phyloP scores from a whole-genome alignment of 2,113 vertebrate genomes.

The Phrynosoma platyrhinos region DNA sequence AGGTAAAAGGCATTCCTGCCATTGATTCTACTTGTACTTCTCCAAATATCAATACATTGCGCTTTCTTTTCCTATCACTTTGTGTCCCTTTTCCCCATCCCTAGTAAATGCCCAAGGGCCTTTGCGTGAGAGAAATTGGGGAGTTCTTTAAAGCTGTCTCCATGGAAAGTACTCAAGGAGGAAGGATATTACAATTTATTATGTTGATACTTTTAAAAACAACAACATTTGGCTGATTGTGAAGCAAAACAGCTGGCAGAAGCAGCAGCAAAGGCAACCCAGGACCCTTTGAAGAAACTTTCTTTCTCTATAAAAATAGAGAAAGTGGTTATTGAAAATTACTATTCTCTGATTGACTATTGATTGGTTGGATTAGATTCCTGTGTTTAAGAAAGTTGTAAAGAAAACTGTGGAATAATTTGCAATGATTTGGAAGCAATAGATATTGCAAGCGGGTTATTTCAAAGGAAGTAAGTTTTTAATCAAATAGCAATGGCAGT shows the following conservation, averaged over 20 bases:
- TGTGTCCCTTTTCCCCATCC: conserved; percentile 5
- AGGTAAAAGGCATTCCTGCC: background rate
- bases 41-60: accelerated
- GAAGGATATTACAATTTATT: conserved; percentile 57
- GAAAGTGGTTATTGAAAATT: background rate
- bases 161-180: conserved; percentile 61
- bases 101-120: background rate
- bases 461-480: background rate
- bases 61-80: conserved; percentile 44
- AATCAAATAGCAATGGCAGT: no score
- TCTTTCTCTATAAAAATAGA: background rate
- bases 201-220: conserved; percentile 55
- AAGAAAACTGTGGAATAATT: background rate
- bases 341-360: background rate
- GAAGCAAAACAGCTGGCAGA: conserved; percentile 55
- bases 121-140: conserved; percentile 48
- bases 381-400: background rate
- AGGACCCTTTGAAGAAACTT: conserved; percentile 1
- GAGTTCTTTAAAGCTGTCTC: conserved; percentile 46
- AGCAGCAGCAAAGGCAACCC: conserved; percentile 22
- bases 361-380: background rate
- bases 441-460: background rate
- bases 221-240: conserved; percentile 41
- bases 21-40: background rate
- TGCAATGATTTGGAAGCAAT: background rate